Base-by-base conservation (phyloP, 2,888 invertebrate species). In the Aromia moschata region DNA sequence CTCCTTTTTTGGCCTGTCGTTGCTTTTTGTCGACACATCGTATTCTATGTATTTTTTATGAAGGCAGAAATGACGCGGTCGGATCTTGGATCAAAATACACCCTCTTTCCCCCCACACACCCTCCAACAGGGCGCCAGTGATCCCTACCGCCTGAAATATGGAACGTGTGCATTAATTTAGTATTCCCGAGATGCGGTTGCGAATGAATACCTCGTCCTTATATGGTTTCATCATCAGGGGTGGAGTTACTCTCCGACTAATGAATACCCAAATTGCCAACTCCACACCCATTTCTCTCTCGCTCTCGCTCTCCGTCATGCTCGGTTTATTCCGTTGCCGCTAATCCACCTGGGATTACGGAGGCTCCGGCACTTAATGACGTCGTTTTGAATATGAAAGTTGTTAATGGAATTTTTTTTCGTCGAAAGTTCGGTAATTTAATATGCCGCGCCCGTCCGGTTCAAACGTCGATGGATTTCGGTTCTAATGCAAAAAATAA, bases 191-290 rank as follows among this genome's bases (percentile, higher is more conserved):
- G 49, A 57, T 58, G 62, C 40, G 65, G 56, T 66, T 64, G 58
- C 63, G 64, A 38, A 20, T 49, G 49, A 38, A 45, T 45, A 31
- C 45, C 30, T 38, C 38, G 30, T 49, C 49, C 40, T 38, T 14
- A 49, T 49, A 49, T 25, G 18, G 49, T 41, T 41, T 56, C 37
- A 56, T 56, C 37, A 56, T 44, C 53, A 20, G 33, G 31, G 41
- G 41, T 31, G 40, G 31, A 41, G 53, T 36, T 43, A 40, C 45
- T 67, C 64, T n/a, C n/a, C 60, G 58, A 66, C 66, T 70, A 68
- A 68, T 69, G 67, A 65, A 68, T 61, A 63, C 65, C 66, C 54
- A 68, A 69, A 71, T 66, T 69, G 66, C 63, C 54, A 65, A 68
- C 64, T 71, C 60, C 49, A 33, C 51, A 38, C 37, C 45, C 53